Conservation (phyloP, 2,797 vertebrate species). For the Clarias pachynema region DNA sequence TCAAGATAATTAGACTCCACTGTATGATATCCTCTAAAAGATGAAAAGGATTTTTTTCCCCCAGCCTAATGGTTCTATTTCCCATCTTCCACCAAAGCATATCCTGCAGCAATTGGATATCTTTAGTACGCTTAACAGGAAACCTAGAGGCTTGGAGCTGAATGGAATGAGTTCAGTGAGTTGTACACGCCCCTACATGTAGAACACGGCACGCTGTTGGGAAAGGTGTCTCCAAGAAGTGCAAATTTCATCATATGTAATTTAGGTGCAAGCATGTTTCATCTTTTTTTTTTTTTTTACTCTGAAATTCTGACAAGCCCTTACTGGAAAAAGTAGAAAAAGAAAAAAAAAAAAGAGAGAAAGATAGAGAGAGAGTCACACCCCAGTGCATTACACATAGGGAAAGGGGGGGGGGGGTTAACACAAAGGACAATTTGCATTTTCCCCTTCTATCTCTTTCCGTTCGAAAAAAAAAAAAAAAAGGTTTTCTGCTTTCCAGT, state of each 20-base stretch:
- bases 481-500: constrained; percentile 46
- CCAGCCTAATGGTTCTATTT: background rate
- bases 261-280: constrained; percentile 30
- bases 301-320: constrained; percentile 64
- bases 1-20: background rate
- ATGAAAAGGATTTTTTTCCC: background rate
- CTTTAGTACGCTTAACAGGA: constrained; percentile 2
- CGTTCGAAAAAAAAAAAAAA: background rate
- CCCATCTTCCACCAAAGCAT: constrained; percentile 17
- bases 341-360: constrained; percentile 19
- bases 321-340: constrained; percentile 58
- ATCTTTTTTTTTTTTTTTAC: constrained; percentile 34
- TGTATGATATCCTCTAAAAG: background rate
- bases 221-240: constrained; percentile 36
- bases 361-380: constrained; percentile 27
- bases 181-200: constrained; percentile 25
- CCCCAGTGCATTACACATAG: constrained; percentile 33
- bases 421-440: constrained; percentile 2
- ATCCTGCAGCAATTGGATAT: constrained; percentile 12
- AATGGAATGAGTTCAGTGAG: constrained; percentile 16
- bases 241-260: constrained; percentile 45
- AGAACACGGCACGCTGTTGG: background rate
- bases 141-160: background rate
- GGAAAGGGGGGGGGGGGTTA: background rate
- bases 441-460: background rate